These are phyloP conservation scores for Streblospio benedicti DNA, from an alignment of 1,140 invertebrate species.

Conservation along the genomic window DNA sequence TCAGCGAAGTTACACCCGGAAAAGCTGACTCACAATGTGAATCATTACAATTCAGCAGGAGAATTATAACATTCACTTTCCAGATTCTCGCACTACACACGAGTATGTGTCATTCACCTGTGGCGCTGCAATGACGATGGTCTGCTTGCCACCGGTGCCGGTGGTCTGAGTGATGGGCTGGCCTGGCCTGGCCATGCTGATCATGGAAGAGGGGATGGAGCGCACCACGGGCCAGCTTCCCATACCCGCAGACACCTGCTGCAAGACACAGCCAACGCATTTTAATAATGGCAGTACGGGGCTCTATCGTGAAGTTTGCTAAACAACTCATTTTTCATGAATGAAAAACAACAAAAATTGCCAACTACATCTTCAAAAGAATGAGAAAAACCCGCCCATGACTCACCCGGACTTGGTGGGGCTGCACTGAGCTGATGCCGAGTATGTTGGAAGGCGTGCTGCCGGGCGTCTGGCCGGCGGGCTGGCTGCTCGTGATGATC, in stretches of 20 bases:
- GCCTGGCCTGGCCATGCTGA: constrained; percentile 44
- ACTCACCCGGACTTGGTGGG: constrained; percentile 20
- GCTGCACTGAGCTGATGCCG: constrained; percentile 44
- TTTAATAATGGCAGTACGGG: too few species aligned
- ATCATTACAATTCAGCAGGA: too few species aligned
- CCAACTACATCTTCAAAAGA: too few species aligned
- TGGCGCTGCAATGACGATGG: constrained; percentile 49
- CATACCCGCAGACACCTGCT: too few species aligned
- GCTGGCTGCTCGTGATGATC: constrained; percentile 33
- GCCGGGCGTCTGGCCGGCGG: constrained; percentile 12
- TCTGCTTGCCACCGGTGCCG: constrained; percentile 38
- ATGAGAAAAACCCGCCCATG: too few species aligned
- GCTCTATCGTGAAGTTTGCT: too few species aligned
- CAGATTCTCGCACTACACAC: background rate
- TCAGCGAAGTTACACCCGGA: too few species aligned
- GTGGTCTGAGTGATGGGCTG: constrained; percentile 25
- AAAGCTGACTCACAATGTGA: too few species aligned
- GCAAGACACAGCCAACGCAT: constrained; percentile 4
- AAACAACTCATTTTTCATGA: too few species aligned
- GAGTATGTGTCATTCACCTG: constrained; percentile 18
- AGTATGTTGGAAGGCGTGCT: constrained; percentile 44
- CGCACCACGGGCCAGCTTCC: constrained; percentile 34
- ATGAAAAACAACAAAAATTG: too few species aligned
- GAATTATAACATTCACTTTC: too few species aligned
- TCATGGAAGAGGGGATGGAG: constrained; percentile 44